Conservation (phyloP, 2,888 invertebrate genomes). For the Acronicta psi region DNA sequence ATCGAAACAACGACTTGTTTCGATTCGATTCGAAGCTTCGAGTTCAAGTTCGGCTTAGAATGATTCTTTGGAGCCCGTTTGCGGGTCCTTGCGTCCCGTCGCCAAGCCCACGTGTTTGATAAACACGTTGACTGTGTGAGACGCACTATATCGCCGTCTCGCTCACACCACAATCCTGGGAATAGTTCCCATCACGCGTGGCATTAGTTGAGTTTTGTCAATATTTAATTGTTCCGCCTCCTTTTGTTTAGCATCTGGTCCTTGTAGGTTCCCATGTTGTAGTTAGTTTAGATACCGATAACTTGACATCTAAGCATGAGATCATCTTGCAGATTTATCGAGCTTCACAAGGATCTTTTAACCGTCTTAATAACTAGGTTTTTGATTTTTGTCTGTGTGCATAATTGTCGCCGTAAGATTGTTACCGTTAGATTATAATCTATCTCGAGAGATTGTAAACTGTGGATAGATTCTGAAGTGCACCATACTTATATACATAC, state of each 20-base stretch:
- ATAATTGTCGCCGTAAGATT: too few relatives aligned
- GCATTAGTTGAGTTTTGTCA: slow-evolving; percentile 25
- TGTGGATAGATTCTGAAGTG: too few relatives aligned
- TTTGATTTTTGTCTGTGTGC: too few relatives aligned
- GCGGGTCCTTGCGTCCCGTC: not conserved
- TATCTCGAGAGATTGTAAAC: too few relatives aligned
- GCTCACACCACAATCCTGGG: slow-evolving; percentile 20
- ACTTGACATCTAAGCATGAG: not conserved
- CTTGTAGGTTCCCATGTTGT: slow-evolving; percentile 10
- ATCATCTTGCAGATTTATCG: not conserved
- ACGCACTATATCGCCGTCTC: not conserved
- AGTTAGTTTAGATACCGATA: slow-evolving; percentile 8
- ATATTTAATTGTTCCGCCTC: slow-evolving; percentile 23
- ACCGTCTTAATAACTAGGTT: too few relatives aligned
- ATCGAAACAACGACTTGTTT: too few relatives aligned
- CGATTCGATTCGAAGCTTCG: too few relatives aligned
- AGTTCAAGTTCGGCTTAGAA: too few relatives aligned
- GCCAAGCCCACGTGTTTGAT: slow-evolving; percentile 7
- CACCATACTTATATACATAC: too few relatives aligned
- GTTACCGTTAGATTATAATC: too few relatives aligned
- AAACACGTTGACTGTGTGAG: not conserved
- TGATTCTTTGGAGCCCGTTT: not conserved
- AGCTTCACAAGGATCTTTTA: too few relatives aligned
- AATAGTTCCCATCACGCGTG: slow-evolving; percentile 30
- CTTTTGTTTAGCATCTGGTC: slow-evolving; percentile 10